phyloP scores from a whole-genome alignment of 2,113 vertebrate species.

The Camelus bactrianus region DNA sequence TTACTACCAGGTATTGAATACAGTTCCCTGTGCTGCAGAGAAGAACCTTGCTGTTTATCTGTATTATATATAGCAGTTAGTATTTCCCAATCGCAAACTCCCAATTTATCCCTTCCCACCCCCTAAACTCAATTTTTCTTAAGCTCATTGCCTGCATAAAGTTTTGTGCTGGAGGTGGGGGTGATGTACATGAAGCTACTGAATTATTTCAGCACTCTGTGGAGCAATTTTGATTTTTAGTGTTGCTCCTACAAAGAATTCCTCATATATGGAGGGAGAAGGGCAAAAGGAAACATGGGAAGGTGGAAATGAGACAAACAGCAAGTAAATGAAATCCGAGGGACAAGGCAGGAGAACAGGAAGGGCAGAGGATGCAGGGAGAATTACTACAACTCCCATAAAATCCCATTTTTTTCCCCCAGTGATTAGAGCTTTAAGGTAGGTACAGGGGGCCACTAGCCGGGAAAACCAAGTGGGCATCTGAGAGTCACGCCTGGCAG shows the following conservation, averaged over 20 bases:
- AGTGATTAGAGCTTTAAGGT: neutral
- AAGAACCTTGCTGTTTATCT: too few relatives aligned
- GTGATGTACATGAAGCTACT: neutral
- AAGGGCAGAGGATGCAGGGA: neutral
- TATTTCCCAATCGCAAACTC: too few relatives aligned
- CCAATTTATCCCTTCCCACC: too few relatives aligned
- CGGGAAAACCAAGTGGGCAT: neutral
- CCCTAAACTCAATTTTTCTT: neutral
- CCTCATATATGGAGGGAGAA: neutral
- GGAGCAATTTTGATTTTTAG: neutral
- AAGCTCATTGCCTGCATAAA: neutral
- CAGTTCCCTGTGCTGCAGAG: too few relatives aligned
- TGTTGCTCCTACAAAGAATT: neutral
- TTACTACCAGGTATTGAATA: too few relatives aligned
- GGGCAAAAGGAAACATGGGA: neutral
- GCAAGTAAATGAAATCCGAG: neutral
- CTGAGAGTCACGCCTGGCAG: fast-evolving
- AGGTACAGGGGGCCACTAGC: too few relatives aligned
- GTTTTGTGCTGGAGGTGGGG: neutral
- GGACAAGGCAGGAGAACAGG: neutral
- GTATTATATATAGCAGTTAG: too few relatives aligned
- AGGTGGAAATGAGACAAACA: neutral
- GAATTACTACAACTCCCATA: neutral
- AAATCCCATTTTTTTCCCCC: neutral
- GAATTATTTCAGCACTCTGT: neutral